Base-by-base conservation (phyloP, 2,797 vertebrate genomes). In the Alca torda region DNA sequence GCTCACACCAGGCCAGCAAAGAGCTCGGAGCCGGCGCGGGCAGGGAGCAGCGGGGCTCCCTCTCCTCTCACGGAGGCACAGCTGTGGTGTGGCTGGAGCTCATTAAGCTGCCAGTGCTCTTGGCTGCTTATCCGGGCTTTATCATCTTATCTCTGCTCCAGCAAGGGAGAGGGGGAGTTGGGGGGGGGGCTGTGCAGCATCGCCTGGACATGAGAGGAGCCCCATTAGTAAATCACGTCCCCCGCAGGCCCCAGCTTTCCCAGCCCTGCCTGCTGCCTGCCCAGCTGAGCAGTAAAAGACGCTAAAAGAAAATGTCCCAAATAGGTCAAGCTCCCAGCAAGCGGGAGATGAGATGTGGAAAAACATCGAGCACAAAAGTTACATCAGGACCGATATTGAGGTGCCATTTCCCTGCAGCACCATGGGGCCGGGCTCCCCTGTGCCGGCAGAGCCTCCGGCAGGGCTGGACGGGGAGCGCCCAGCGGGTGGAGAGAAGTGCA, bases 361-460 rank as follows among this genome's bases (percentile, higher is more conserved):
- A 63, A 83, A 11, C 7, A 37, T 11, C 0, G 3, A 77, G 81
- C 31, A 35, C 9, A 17, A 16, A 45, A 48, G 11, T 87, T 43
- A 25, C 10, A 33, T 11, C 11, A 41, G 35, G 26, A 17, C 10
- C 28, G 37, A 28, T 5, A 11, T 1, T 24, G 3, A 6, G 68
- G 23, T 4, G 9, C 35, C 0, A 0, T 20, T 46, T 53, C 25
- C 28, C 70, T 23, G 35, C n/a, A 19, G 59, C 0, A 8, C 63
- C 1, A 0, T 13, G 21, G 24, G 28, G 26, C 83, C 0, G 1
- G 43, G 60, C 15, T 64, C 13, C 26, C 11, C 31, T 0, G 0
- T 14, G 11, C 59, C 0, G 1, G 43, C 51, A 61, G 72, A 57
- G 20, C 23, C n/a, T 33, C 37, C 0, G 0, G 43, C 37, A 69